A percentile compares a stretch with the other conserved stretches of the same genome.
Evolutionary conservation across 2,797 vertebrate genomes (phyloP).

Genomic region (Rhabdophis nuchalis): DNA sequence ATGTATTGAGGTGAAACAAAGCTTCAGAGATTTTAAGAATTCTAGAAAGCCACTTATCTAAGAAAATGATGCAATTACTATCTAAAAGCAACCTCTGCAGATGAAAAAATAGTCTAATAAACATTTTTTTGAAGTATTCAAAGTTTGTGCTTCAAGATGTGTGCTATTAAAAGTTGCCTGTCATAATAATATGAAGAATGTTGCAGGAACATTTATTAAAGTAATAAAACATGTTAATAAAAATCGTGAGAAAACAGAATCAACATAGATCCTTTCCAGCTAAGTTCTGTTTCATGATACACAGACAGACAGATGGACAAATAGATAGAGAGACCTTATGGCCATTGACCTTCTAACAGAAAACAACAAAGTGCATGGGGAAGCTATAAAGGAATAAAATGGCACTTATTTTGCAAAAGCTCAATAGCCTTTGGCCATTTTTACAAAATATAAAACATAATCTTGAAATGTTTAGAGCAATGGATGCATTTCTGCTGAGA

Average conservation of each 20-base stretch:
- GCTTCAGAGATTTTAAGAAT: not conserved
- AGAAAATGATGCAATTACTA: not conserved
- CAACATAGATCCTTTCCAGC: not conserved
- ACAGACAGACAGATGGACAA: not conserved
- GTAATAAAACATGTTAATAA: not conserved
- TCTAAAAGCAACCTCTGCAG: not conserved
- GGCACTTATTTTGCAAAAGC: not conserved
- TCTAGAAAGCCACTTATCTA: not conserved
- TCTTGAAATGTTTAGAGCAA: not conserved
- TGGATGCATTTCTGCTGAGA: not conserved
- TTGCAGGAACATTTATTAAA: not conserved
- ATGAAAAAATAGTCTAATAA: not conserved
- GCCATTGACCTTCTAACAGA: not conserved
- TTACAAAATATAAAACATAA: not conserved
- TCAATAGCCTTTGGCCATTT: not conserved
- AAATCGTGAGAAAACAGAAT: not conserved
- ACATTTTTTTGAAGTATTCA: not conserved
- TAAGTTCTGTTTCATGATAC: not conserved
- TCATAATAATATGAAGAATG: not conserved
- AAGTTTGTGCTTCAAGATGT: not conserved
- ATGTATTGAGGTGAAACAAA: not conserved
- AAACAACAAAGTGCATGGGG: not conserved
- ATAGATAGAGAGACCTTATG: not conserved
- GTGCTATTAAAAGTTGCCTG: not conserved
- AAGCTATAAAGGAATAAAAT: not conserved